A percentile compares a stretch with the other conserved stretches of the same genome.
These are phyloP conservation scores for Naso thynnoides DNA, from an alignment of 2,797 vertebrate genomes.

Conservation along the genomic window DNA sequence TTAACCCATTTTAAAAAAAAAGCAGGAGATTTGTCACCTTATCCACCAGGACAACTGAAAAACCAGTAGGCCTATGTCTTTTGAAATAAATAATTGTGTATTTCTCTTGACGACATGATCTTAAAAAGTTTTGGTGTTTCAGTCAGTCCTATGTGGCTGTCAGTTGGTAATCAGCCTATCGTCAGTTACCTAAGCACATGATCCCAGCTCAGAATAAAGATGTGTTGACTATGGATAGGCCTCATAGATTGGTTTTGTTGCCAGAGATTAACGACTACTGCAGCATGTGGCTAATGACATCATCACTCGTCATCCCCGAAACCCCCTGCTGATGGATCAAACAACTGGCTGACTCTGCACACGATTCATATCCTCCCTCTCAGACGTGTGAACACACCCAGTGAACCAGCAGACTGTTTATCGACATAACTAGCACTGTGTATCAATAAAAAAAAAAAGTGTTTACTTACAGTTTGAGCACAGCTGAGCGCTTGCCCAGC, in stretches of 20 bases:
- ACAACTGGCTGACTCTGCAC: conserved; percentile 54
- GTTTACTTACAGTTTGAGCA: conserved; percentile 95
- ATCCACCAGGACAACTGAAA: neutral
- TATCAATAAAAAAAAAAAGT: neutral
- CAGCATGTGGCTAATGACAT: conserved; percentile 61
- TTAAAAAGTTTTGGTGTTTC: conserved; percentile 2
- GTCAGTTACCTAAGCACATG: conserved; percentile 65
- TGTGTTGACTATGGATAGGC: conserved; percentile 58
- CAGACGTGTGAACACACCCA: neutral
- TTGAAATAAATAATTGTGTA: neutral
- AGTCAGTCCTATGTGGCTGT: neutral
- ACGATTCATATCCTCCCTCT: conserved; percentile 15
- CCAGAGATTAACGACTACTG: conserved; percentile 49
- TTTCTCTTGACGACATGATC: neutral
- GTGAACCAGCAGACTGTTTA: conserved; percentile 15
- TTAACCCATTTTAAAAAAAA: conserved; percentile 37
- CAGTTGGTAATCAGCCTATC: conserved; percentile 58
- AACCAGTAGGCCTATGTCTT: neutral
- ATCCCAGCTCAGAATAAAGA: conserved; percentile 64
- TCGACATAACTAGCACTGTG: neutral
- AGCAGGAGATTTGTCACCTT: neutral
- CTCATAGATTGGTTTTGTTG: conserved; percentile 52
- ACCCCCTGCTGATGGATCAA: conserved; percentile 45
- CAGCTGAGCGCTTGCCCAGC: conserved; percentile 95
- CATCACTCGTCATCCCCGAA: conserved; percentile 44